A percentile compares a stretch with the other conserved stretches of the same genome.
These are phyloP conservation scores for Zosterops borbonicus DNA, from an alignment of 2,113 vertebrate genomes.

Conservation along the genomic window DNA sequence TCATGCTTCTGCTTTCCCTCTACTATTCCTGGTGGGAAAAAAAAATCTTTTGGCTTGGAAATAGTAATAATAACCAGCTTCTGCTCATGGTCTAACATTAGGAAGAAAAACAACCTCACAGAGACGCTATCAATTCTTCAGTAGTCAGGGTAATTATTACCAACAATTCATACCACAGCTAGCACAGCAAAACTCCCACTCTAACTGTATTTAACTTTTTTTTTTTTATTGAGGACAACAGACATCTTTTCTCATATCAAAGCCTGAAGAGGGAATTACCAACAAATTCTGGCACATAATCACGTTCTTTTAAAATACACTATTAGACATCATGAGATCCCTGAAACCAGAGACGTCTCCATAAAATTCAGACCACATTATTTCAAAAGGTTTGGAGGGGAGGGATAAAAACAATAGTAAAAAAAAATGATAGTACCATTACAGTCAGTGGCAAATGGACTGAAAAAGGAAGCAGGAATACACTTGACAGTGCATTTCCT, in stretches of 20 bases:
- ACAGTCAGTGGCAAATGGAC: not conserved
- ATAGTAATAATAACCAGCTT: constrained; percentile 7
- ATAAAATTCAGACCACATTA: constrained; percentile 15
- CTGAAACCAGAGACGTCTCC: constrained; percentile 15
- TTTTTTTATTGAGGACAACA: constrained; percentile 22
- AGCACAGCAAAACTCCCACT: constrained; percentile 40
- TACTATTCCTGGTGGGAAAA: not conserved
- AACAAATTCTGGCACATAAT: constrained; percentile 7
- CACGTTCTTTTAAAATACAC: not conserved
- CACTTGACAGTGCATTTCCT: not conserved
- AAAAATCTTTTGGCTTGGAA: not conserved
- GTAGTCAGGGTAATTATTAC: constrained; percentile 21
- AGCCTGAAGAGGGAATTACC: not conserved
- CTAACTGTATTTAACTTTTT: constrained; percentile 25
- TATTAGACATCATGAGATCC: not conserved
- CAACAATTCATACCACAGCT: constrained; percentile 27
- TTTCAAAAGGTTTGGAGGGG: not conserved
- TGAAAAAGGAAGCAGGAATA: not conserved
- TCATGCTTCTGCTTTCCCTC: not conserved
- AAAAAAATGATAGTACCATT: not conserved
- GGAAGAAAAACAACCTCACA: not conserved
- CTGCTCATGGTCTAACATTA: not conserved
- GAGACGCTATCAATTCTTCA: not conserved
- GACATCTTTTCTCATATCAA: constrained; percentile 21
- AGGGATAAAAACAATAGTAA: fast-evolving